Conservation (phyloP, 1,140 invertebrate species). For the Octopus bimaculoides region DNA sequence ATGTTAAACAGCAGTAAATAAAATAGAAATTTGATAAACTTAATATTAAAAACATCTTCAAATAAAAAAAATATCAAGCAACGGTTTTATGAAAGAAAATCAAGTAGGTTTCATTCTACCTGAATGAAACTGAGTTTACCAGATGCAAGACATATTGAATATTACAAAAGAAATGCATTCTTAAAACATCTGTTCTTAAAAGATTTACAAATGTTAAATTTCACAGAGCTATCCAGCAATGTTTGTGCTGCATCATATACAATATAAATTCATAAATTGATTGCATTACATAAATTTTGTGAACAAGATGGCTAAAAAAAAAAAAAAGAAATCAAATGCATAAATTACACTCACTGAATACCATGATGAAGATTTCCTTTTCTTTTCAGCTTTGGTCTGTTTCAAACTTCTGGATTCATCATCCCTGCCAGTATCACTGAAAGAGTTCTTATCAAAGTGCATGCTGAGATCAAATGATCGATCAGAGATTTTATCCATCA, state of each 20-base stretch:
- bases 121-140: too few species aligned
- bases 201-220: too few species aligned
- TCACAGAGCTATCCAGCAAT: too few species aligned
- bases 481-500: constrained; percentile 46
- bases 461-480: constrained; percentile 40
- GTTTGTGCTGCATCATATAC: too few species aligned
- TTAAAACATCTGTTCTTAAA: too few species aligned
- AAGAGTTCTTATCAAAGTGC: constrained; percentile 35
- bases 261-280: too few species aligned
- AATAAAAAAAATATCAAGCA: not conserved
- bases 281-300: too few species aligned
- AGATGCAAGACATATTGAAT: too few species aligned
- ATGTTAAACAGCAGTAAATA: too few species aligned
- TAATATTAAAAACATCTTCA: not conserved
- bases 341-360: constrained; percentile 48
- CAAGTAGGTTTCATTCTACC: not conserved
- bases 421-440: constrained; percentile 28
- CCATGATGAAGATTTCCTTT: constrained; percentile 50
- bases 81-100: not conserved
- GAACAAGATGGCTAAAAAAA: too few species aligned
- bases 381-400: constrained; percentile 40
- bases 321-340: not conserved
- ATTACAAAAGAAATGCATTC: too few species aligned
- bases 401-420: constrained; percentile 15
- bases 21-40: too few species aligned